Evolutionary conservation across 2,797 vertebrate genomes (phyloP).

Genomic region (Chromobotia macracanthus): DNA sequence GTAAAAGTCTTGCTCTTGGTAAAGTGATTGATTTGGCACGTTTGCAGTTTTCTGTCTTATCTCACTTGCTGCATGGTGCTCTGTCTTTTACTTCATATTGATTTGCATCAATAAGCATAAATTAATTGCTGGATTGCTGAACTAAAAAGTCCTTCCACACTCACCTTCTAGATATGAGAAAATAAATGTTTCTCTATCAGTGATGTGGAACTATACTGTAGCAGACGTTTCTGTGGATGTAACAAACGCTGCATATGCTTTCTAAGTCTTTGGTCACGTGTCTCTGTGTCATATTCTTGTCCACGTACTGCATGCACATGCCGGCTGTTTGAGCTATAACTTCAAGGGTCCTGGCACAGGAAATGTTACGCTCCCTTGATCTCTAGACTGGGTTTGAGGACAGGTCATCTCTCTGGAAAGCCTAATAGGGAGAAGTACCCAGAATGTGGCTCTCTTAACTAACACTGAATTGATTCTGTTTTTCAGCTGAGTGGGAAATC

Average conservation of each 20-base stretch:
- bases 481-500: constrained; percentile 8
- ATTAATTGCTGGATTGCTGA: constrained; percentile 32
- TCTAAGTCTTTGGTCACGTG: neutral
- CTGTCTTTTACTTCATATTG: constrained; percentile 44
- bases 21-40: neutral
- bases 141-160: constrained; percentile 9
- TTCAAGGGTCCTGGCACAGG: constrained; percentile 68
- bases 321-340: constrained; percentile 77
- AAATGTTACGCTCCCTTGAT: constrained; percentile 69
- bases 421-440: neutral
- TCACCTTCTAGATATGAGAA: constrained; percentile 7
- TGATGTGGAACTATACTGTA: neutral
- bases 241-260: constrained; percentile 5
- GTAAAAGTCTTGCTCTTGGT: too few species aligned
- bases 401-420: constrained; percentile 50
- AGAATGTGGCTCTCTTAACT: neutral
- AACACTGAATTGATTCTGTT: constrained; percentile 12
- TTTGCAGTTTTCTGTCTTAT: constrained; percentile 20
- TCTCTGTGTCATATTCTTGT: constrained; percentile 35
- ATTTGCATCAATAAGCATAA: constrained; percentile 41
- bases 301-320: constrained; percentile 60
- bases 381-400: constrained; percentile 64
- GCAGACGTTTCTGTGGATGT: neutral
- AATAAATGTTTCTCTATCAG: too few species aligned
- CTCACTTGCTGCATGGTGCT: constrained; percentile 26